Evolutionary conservation across 2,113 vertebrate genomes (phyloP).

Genomic region (Hydrochoerus hydrochaeris): DNA sequence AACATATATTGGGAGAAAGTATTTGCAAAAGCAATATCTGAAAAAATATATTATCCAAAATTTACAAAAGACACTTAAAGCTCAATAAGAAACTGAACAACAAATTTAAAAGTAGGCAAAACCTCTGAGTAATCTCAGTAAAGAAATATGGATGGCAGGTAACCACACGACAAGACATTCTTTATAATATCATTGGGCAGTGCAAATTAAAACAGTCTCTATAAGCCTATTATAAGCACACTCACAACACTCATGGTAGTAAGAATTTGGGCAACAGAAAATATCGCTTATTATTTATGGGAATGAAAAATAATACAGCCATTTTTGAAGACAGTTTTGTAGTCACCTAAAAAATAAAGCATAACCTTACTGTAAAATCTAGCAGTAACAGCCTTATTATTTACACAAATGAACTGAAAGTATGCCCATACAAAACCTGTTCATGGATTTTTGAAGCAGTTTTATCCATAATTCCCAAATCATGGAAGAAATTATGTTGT

Average conservation of each 20-base stretch:
- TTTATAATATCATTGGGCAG: background rate
- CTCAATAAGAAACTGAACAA: background rate
- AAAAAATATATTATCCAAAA: background rate
- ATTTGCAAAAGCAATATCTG: constrained; percentile 14
- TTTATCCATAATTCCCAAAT: constrained; percentile 2
- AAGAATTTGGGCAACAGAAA: background rate
- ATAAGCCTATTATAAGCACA: background rate
- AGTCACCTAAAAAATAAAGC: background rate
- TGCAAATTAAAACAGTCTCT: background rate
- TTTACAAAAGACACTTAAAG: background rate
- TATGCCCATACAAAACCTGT: background rate
- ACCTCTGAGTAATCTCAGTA: background rate
- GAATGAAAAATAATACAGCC: background rate
- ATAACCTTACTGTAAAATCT: background rate
- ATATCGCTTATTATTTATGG: background rate
- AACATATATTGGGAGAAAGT: background rate
- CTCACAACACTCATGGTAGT: background rate
- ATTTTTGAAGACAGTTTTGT: background rate
- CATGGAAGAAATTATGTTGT: background rate
- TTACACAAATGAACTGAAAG: constrained; percentile 16
- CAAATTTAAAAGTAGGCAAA: background rate
- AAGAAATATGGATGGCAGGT: background rate
- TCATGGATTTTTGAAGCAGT: background rate
- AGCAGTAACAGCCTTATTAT: background rate
- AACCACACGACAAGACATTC: background rate